Evolutionary conservation across 2,797 vertebrate species (phyloP).

Genomic region (Schizothorax lantsangensis): DNA sequence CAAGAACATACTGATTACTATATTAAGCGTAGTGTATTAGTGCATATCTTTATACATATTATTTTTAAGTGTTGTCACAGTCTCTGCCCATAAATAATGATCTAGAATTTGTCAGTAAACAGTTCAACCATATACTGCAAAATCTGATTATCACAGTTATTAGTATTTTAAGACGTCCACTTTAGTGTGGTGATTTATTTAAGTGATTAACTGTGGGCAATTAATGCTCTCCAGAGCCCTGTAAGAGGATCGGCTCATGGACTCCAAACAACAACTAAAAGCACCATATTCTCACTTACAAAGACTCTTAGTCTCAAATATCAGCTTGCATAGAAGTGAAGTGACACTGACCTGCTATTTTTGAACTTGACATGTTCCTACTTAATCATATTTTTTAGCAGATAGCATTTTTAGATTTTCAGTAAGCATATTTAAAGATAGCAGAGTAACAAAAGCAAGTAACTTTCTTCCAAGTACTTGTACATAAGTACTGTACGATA

Average conservation of each 20-base stretch:
- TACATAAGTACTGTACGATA: not conserved
- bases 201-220: slow-evolving; percentile 10
- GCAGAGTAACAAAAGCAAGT: not conserved
- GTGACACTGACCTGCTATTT: not conserved
- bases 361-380: not conserved
- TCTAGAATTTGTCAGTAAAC: slow-evolving; percentile 21
- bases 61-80: not conserved
- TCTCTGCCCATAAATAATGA: not conserved
- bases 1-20: too few relatives aligned
- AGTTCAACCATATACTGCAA: not conserved
- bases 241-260: not conserved
- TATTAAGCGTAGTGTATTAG: too few relatives aligned
- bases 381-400: not conserved
- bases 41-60: not conserved
- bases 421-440: too few relatives aligned
- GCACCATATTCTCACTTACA: not conserved
- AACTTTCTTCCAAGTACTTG: not conserved
- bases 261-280: not conserved
- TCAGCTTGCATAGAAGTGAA: not conserved
- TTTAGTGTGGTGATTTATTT: not conserved
- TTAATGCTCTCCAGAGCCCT: slow-evolving; percentile 5
- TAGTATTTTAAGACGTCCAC: not conserved
- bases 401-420: too few relatives aligned
- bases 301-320: not conserved
- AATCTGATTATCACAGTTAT: slow-evolving; percentile 20